Evolutionary conservation across 2,113 vertebrate species (phyloP).

Genomic region (Tursiops truncatus): DNA sequence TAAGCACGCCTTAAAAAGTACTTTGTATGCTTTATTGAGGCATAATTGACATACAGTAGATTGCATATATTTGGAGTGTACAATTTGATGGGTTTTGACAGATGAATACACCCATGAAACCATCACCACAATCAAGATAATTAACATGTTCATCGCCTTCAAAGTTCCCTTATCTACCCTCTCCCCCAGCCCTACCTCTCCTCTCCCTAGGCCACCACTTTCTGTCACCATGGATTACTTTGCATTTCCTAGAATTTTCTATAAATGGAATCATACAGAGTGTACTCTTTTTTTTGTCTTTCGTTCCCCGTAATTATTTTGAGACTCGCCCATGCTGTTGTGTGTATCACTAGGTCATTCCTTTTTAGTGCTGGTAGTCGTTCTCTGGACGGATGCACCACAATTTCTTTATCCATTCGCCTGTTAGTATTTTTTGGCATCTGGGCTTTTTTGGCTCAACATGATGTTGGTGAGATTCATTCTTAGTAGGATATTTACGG

Average conservation of each 20-base stretch:
- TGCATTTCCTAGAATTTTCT: background rate
- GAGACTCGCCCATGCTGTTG: background rate
- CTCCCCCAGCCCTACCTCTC: background rate
- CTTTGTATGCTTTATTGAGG: background rate
- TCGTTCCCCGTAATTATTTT: background rate
- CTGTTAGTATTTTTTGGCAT: background rate
- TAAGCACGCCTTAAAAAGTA: background rate
- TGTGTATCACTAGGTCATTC: background rate
- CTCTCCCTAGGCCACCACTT: background rate
- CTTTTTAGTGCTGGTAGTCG: background rate
- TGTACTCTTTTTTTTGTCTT: background rate
- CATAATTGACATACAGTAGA: background rate
- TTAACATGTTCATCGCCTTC: background rate
- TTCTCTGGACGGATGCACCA: background rate
- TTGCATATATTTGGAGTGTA: background rate
- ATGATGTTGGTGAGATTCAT: background rate
- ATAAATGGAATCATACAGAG: background rate
- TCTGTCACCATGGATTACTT: slow-evolving; percentile 26
- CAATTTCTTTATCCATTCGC: background rate
- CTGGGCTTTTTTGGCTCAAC: background rate
- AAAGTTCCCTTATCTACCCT: background rate
- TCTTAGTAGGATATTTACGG: slow-evolving; percentile 32
- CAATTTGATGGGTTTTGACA: slow-evolving; percentile 13
- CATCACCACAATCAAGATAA: slow-evolving; percentile 42
- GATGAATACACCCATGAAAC: background rate